Evolutionary conservation across 1,140 invertebrate species (phyloP).

Genomic region (Solen grandis): DNA sequence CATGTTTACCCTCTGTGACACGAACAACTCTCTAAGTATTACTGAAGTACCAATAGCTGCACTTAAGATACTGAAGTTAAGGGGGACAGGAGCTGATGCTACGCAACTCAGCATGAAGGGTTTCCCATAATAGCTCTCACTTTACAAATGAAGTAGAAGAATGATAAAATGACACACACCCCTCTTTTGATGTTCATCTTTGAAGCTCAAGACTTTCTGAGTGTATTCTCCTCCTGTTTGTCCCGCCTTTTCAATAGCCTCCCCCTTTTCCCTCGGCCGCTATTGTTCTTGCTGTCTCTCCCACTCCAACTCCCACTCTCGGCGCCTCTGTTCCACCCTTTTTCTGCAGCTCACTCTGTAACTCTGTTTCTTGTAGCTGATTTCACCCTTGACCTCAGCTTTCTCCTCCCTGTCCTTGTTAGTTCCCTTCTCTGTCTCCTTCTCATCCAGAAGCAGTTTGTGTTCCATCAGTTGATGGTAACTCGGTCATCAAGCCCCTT

Average conservation of each 20-base stretch:
- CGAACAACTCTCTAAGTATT: no score
- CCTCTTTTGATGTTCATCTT: slow-evolving; percentile 59
- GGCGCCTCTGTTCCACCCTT: slow-evolving; percentile 21
- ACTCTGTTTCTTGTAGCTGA: slow-evolving; percentile 19
- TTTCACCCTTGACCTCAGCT: slow-evolving; percentile 1
- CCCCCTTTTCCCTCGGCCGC: slow-evolving; percentile 37
- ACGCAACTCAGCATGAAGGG: no score
- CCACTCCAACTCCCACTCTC: slow-evolving; percentile 47
- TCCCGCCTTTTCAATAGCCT: slow-evolving; percentile 66
- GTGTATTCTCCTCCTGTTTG: slow-evolving; percentile 67
- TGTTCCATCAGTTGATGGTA: slow-evolving; percentile 69
- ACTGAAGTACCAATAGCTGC: no score
- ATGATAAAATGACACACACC: no score
- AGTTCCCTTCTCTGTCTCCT: slow-evolving; percentile 54
- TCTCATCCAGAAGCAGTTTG: slow-evolving; percentile 45
- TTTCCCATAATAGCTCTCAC: no score
- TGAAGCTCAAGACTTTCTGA: slow-evolving; percentile 71
- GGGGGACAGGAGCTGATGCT: no score
- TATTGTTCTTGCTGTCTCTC: slow-evolving; percentile 30
- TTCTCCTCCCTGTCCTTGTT: slow-evolving; percentile 18
- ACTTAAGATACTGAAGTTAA: no score
- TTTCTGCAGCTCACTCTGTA: slow-evolving; percentile 19
- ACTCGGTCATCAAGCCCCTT: slow-evolving; percentile 73
- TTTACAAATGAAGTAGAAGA: no score
- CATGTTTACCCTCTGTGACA: no score